Evolutionary conservation across 2,888 invertebrate species (phyloP).

Genomic region (Lysandra bellargus): DNA sequence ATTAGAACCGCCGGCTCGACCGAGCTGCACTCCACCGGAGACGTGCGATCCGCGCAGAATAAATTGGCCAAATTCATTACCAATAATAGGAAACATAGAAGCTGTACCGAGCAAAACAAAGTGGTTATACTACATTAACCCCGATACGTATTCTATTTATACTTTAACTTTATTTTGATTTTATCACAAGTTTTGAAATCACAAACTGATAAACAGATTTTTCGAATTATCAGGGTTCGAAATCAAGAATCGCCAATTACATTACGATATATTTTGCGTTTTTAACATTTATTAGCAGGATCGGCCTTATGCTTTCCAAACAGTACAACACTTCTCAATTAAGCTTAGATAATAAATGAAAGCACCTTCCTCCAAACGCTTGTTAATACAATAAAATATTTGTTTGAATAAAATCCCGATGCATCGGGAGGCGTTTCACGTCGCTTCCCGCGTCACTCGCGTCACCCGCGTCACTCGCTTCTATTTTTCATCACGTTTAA

Average conservation of each 20-base stretch:
- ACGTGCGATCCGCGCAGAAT: conserved; percentile 16
- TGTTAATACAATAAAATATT: conserved; percentile 6
- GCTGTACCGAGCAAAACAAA: background rate
- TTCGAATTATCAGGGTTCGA: no score
- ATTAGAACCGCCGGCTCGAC: conserved; percentile 33
- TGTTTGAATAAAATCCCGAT: conserved; percentile 23
- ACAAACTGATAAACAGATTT: no score
- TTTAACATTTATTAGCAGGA: no score
- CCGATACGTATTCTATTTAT: background rate
- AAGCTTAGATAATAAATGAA: background rate
- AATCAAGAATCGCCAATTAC: no score
- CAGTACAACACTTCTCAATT: background rate
- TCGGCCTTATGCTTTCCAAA: no score
- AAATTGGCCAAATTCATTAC: conserved; percentile 18
- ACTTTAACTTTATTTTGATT: no score
- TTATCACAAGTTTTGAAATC: no score
- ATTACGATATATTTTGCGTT: no score
- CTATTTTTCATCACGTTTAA: conserved; percentile 36
- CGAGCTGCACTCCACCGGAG: background rate
- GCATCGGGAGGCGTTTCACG: conserved; percentile 32
- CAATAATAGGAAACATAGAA: conserved; percentile 15
- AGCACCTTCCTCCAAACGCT: background rate
- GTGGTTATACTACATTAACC: background rate
- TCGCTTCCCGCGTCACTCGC: conserved; percentile 12
- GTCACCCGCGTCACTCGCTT: conserved; percentile 15